Base-by-base conservation (phyloP, 2,888 invertebrate genomes). In the Tetranychus truncatus region DNA sequence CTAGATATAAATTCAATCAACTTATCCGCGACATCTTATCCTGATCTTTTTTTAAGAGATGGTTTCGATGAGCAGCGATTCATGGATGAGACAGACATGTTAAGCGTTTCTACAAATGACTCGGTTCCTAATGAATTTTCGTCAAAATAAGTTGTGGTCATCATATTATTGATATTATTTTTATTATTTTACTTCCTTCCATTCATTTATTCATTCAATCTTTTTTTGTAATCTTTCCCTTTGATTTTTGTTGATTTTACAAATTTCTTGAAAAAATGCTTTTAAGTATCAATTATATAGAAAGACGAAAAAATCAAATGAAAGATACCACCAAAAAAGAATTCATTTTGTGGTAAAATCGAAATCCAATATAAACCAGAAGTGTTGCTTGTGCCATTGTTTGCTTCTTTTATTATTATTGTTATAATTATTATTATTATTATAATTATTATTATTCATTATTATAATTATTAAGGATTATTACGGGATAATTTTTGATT, bases 51-150 rank as follows among this genome's bases (percentile, higher is more conserved):
- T 45, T 20, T 74, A 45, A 21, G 69, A 18, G 74, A 74, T 45
- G 74, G 74, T 3, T 6, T 74, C 20, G 74, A 74, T 44, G 74
- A 74, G 44, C 74, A 74, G 34, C 44, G 71, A 45, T 66, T 21
- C 7, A 74, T 74, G 74, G 69, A 21, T 9, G 74, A 74, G 18
- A 69, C 44, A 4, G 74, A 74, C 20, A 46, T 74, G 11, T 8
- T 74, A n/a, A 66, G 66, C 18, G 74, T 74, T 34, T 46, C 74
- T 18, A 74, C 74, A 1, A 45, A 20, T 4, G 69, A 67, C 21
- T 66, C 66, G 6, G 67, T 69, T 21, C 69, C 69, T 18, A 69
- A 69, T 69, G 55, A 55, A 55, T 15, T 15, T 55, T 2, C 6
- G 11, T 15, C 55, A 15, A 55, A 34, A 34, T 34, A 34, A 34